A percentile compares a stretch with the other conserved stretches of the same genome.
phyloP scores from a whole-genome alignment of 2,888 invertebrate species.

The Neocrepidodera transversa region DNA sequence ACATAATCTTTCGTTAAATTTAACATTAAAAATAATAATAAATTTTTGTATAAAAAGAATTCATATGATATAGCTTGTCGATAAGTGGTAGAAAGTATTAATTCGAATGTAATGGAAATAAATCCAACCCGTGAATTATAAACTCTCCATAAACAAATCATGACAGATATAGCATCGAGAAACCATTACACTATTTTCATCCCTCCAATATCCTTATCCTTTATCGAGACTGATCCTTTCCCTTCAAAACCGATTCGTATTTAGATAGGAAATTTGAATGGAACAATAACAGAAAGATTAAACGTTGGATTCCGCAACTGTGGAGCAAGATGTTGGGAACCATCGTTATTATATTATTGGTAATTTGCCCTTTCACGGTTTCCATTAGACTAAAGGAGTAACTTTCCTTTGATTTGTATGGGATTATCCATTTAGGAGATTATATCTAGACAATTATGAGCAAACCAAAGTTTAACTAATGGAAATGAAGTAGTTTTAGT shows the following conservation, averaged over 20 bases:
- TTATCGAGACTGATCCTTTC: conserved; percentile 17
- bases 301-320: conserved; percentile 2
- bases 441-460: not conserved
- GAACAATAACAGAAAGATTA: conserved; percentile 23
- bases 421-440: conserved; percentile 5
- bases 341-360: conserved; percentile 10
- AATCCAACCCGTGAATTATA: no score
- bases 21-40: no score
- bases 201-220: conserved; percentile 18
- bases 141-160: conserved; percentile 16
- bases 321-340: conserved; percentile 9
- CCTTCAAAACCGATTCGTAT: conserved; percentile 20
- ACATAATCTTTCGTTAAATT: no score
- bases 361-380: conserved; percentile 10
- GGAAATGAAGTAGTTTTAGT: not conserved
- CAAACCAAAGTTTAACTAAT: not conserved
- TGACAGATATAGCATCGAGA: conserved; percentile 14
- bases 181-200: conserved; percentile 16
- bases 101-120: no score
- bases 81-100: no score
- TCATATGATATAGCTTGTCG: no score
- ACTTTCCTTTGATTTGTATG: conserved; percentile 5
- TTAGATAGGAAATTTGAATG: conserved; percentile 26
- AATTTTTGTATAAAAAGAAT: no score
- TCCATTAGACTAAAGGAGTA: not conserved